Evolutionary conservation across 2,113 vertebrate genomes (phyloP), one percentile per base, ranked within the genome.

Genomic region (Brienomyrus brachyistius): DNA sequence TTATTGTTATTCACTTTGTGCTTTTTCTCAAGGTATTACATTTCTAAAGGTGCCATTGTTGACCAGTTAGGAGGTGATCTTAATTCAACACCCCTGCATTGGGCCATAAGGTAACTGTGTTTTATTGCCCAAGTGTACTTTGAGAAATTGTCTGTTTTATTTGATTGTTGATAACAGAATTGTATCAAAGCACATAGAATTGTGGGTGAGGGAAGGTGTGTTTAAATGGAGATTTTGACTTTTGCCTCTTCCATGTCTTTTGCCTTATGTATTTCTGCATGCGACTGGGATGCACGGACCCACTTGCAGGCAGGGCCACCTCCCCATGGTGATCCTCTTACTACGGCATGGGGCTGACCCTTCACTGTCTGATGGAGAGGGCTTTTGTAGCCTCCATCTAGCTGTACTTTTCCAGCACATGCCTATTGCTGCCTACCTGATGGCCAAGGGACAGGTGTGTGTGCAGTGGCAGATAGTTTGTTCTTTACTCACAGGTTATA

Each of bases 31-130:
- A 99, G 98, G 56, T 99, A 97, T 43, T 99, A 96, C 90, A 97
- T 99, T 91, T 98, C 98, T 89, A 99, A 98, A 96, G 98, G 98
- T 59, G 97, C 98, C 0, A 90, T 97, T 19, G 94, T 99, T 77
- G 98, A 99, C 95, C 98, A 99, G 94, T 94, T 99, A 0, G 98
- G 98, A 89, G 98, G 98, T 90, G 98, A 99, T 91, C 94, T 99
- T 92, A 99, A 98, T 94, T 99, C 98, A 11, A 98, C 98, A 5
- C 98, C 98, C 13, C 97, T 99, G 91, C 98, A 99, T 91, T 99
- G 98, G 98, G 98, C 98, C 5, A 95, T 98, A 91, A 97, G 98
- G 98, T 99, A 94, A 92, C 88, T 70, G 31, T 77, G 74, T 43
- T 80, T 35, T 85, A 5, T 74, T 47, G 3, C 11, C 43, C 1